phyloP scores from a whole-genome alignment of 92 coral and sea anemone species.

The Epizoanthus illoricatus region DNA sequence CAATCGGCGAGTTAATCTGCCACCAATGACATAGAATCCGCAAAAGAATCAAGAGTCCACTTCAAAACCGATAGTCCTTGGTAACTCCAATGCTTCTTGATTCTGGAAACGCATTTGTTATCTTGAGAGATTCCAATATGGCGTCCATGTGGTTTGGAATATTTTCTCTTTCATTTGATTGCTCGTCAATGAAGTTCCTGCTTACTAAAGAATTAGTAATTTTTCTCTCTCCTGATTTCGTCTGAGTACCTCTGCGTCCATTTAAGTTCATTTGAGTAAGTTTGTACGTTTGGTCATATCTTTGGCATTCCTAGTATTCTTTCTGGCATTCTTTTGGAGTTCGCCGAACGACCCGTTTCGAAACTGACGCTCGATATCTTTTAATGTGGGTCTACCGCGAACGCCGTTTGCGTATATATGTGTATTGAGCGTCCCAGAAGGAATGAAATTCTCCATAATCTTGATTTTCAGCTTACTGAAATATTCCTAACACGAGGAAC shows the following conservation, averaged over 20 bases:
- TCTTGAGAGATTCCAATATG: slow-evolving; percentile 50
- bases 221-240: slow-evolving; percentile 40
- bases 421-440: not conserved
- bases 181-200: slow-evolving; percentile 46
- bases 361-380: not conserved
- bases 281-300: slow-evolving; percentile 18
- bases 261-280: slow-evolving; percentile 25
- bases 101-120: slow-evolving; percentile 44
- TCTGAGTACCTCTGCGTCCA: slow-evolving; percentile 44
- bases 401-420: not conserved
- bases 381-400: too few species aligned
- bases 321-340: slow-evolving; percentile 29
- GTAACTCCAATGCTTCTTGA: slow-evolving; percentile 45
- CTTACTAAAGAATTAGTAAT: slow-evolving; percentile 42
- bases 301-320: slow-evolving; percentile 1
- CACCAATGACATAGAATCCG: slow-evolving; percentile 27
- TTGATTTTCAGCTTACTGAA: slow-evolving; percentile 14
- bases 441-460: too few species aligned
- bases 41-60: slow-evolving; percentile 34
- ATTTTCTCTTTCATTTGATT: slow-evolving; percentile 46
- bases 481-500: slow-evolving; percentile 11
- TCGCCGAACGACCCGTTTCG: slow-evolving; percentile 33
- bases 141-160: slow-evolving; percentile 47
- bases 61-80: slow-evolving; percentile 32
- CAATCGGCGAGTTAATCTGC: slow-evolving; percentile 50